Conservation (phyloP, 2,113 vertebrate genomes). For the Myrmecobius fasciatus region DNA sequence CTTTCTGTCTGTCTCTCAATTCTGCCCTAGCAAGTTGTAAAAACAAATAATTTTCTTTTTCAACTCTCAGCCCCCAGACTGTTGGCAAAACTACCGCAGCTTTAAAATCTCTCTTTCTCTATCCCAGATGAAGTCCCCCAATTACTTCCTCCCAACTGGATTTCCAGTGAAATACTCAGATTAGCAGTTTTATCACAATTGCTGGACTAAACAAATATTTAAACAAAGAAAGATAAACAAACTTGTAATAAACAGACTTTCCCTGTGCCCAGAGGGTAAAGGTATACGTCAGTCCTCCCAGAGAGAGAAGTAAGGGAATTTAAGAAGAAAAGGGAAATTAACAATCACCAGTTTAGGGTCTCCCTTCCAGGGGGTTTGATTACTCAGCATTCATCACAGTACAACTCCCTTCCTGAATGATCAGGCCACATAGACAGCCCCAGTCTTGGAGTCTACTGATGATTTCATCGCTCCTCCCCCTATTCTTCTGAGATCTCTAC, state of each 20-base stretch:
- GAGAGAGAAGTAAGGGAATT: not conserved
- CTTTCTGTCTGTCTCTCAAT: not conserved
- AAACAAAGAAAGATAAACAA: not conserved
- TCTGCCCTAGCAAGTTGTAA: not conserved
- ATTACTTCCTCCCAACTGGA: not conserved
- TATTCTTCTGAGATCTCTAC: fast-evolving
- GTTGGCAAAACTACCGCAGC: not conserved
- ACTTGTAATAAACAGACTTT: not conserved
- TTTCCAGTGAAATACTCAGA: not conserved
- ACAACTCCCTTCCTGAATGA: not conserved
- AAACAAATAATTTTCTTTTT: not conserved
- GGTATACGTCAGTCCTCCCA: not conserved
- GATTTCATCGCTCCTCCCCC: not conserved
- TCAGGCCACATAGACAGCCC: not conserved
- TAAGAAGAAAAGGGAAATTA: not conserved
- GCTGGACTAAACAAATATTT: not conserved
- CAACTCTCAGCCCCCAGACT: not conserved
- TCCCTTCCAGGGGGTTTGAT: not conserved
- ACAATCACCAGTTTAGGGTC: not conserved
- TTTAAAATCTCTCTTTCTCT: not conserved
- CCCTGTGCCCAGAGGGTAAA: not conserved
- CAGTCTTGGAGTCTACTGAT: not conserved
- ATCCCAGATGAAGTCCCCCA: not conserved
- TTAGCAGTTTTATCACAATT: conserved; percentile 3
- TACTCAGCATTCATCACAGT: not conserved